These are phyloP conservation scores for Drosophila eugracilis DNA, from an alignment of 1,140 invertebrate species.

Conservation along the genomic window DNA sequence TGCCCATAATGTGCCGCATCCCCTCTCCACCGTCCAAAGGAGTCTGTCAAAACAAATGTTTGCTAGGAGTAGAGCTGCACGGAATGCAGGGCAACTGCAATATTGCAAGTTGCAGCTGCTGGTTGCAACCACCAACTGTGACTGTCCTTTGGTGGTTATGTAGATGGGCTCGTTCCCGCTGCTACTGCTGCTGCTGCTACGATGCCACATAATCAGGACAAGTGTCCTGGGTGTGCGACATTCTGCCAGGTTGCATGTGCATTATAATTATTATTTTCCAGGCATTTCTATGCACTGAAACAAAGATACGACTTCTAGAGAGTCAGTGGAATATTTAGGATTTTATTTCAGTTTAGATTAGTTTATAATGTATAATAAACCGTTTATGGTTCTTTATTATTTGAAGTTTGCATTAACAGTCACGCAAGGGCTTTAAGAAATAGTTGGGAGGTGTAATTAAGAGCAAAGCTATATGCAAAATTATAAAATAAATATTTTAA, in stretches of 20 bases:
- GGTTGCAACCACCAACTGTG: slow-evolving; percentile 53
- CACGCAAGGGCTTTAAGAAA: not conserved
- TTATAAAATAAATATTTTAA: not conserved
- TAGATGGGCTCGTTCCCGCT: no score
- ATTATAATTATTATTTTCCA: slow-evolving; percentile 75
- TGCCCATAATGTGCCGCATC: not conserved
- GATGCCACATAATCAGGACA: slow-evolving; percentile 76
- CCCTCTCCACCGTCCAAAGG: slow-evolving; percentile 8
- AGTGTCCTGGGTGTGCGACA: slow-evolving; percentile 66
- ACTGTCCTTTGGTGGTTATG: slow-evolving; percentile 47
- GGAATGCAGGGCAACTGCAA: slow-evolving; percentile 58
- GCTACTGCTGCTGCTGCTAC: slow-evolving; percentile 33
- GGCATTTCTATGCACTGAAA: slow-evolving; percentile 44
- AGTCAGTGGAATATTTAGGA: no score
- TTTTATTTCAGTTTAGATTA: no score
- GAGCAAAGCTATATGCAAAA: not conserved
- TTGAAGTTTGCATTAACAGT: not conserved
- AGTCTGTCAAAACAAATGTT: slow-evolving; percentile 75
- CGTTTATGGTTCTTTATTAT: not conserved
- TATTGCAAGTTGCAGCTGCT: slow-evolving; percentile 49
- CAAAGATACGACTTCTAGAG: not conserved
- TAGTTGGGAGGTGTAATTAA: not conserved
- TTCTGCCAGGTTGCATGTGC: slow-evolving; percentile 47
- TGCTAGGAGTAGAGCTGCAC: slow-evolving; percentile 25
- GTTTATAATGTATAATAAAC: no score